Evolutionary conservation across 1,140 invertebrate genomes (phyloP), one percentile per base, ranked within the genome.

Genomic region (Trissolcus basalis): DNA sequence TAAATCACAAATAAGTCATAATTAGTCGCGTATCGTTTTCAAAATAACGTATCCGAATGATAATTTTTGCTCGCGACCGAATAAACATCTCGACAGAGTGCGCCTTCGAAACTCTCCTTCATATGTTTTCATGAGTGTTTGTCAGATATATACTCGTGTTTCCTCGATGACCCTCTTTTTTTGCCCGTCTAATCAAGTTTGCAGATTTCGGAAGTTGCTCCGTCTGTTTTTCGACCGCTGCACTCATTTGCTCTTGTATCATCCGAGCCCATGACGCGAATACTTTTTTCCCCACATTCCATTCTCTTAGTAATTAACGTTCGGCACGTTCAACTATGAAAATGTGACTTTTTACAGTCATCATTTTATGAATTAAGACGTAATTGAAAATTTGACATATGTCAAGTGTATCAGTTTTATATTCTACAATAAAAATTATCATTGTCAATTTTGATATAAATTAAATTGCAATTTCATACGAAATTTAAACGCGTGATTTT

Each of bases 261-360:
- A 54, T 58, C 43, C 49, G 71, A 65, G 50, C 47, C 27, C 53
- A 51, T 15, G 49, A 51, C 54, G 43, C 53, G 36, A 60, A 51
- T 59, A 63, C 63, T 39, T 60, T 78, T 78, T 78, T 78, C 74
- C 65, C 67, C 68, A 44, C 63, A 35, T 69, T 75, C 79, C 78
- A 77, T 76, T 77, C 70, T 63, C 64, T 27, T 27, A 3, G 78
- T 85, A 85, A 86, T 87, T 87, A 86, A 86, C 83, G 85, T 86
- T 86, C 83, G 84, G 84, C 81, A 84, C 82, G 82, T 81, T 86
- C 79, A 77, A 63, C 75, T 72, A 6, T 27, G 65, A 71, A 78
- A 73, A 49, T 63, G 53, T 56, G 11, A 64, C 69, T 75, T 79
- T 61, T 75, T 79, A 56, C 63, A 15, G 32, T 49, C 56, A 47